Evolutionary conservation across 2,113 vertebrate species (phyloP), one percentile per base, ranked within the genome.

Genomic region (Xyliphius kryptos): DNA sequence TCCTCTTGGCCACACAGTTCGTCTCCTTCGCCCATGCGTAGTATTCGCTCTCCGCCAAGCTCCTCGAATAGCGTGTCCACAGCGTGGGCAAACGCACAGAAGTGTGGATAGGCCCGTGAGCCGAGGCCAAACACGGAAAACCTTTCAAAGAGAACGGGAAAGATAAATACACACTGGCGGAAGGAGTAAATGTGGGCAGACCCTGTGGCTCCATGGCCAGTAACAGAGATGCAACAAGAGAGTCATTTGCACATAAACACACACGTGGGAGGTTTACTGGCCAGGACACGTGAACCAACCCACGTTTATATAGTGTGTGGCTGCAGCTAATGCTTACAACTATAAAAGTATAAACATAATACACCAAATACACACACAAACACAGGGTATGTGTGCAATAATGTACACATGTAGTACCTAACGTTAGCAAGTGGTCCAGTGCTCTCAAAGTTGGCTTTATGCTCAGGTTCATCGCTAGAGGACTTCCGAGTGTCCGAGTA

Each of bases 1-100:
- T 97, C 95, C 79, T 99, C 94, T 73, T 98, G 96, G 63, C 95
- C 95, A 1, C 96, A 98, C 69, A 99, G 89, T 84, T 99, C 96
- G 1, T 98, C 96, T 9, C 96, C 96, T 22, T 99, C 96, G 49
- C 92, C 90, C 94, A 99, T 99, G 79, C 91, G 92, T 66, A 97
- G 88, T 85, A 99, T 99, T 62, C 95, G 85, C 69, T 99, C 96
- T 15, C 96, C 96, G 0, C 96, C 96, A 32, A 99, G 82, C 83
- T 99, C 96, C 63, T 96, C 95, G 77, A 99, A 87, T 54, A 99
- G 87, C 2, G 94, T 97, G 85, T 98, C 95, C 80, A 97, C 90
- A 0, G 96, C 95, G 1, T 95, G 95, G 81, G 92, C 96, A 64
- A 99, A 99, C 75, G 96, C 95, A 56, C 95, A 98, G 88, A 99